Evolutionary conservation across 2,888 invertebrate species (phyloP), one percentile per base, ranked within the genome.

Genomic region (Lasioglossum pauxillum): DNA sequence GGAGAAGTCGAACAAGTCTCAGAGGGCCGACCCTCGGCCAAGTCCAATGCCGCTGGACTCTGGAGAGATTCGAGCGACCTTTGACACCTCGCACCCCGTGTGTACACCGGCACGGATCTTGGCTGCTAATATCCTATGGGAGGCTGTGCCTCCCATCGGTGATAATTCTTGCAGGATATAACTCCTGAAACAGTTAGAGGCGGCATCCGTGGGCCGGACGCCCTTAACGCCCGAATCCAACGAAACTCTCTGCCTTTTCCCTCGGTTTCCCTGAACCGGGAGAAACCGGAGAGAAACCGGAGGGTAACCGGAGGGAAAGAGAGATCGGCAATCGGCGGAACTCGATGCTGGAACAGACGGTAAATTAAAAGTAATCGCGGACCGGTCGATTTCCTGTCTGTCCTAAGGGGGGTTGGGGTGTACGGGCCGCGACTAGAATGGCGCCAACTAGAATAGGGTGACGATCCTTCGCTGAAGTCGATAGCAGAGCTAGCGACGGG

Each of bases 91-190:
- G 27, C 41, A 1, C 44, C 44, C n/a, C 8, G 31, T 64, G 49
- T 64, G 57, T 53, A 27, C 23, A 77, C 2, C 1, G 38, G n/a
- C 71, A 44, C 44, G 27, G 12, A 46, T 19, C 67, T 69, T 44
- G 81, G 38, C 67, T 75, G 46, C 86, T 81, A 87, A 87, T 87
- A 83, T 87, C 86, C 83, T 80, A 78, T 38, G 73, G 78, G 81
- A 84, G 80, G 57, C 81, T 84, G 60, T 38, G 72, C 71, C 38
- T 49, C 73, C 80, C 82, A 75, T 27, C 67, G 89, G 88, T 85
- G 85, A 83, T 86, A 90, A 90, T 84, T 86, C 86, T 84, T 79
- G n/a, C 27, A 83, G 90, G 84, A 90, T 86, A 89, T 87, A 82
- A 90, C 86, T 82, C 79, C 38, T 79, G 49, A 83, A 84, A 79